Conservation (phyloP, 2,797 vertebrate genomes). For the Eulemur albifrons region DNA sequence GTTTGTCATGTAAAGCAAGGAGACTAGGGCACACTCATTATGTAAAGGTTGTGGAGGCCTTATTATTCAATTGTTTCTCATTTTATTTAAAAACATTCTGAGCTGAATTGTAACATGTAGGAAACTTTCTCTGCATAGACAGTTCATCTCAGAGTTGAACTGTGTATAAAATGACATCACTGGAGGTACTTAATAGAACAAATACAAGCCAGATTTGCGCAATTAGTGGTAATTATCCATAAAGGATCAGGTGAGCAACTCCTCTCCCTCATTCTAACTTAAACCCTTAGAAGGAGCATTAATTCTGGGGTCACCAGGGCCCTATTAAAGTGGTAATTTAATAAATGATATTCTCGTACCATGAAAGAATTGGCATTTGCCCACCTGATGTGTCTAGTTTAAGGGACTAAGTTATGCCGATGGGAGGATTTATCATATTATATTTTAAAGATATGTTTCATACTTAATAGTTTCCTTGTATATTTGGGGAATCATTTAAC, state of each 20-base stretch:
- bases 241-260: slow-evolving; percentile 34
- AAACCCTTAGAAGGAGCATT: slow-evolving; percentile 40
- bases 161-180: not conserved
- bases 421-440: slow-evolving; percentile 25
- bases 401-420: slow-evolving; percentile 1
- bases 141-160: not conserved
- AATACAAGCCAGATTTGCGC: slow-evolving; percentile 3
- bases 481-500: slow-evolving; percentile 1
- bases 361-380: slow-evolving; percentile 40
- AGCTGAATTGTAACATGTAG: not conserved
- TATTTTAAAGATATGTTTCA: slow-evolving; percentile 38
- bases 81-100: slow-evolving; percentile 32
- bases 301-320: not conserved
- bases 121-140: not conserved
- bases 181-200: not conserved
- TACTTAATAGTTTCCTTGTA: slow-evolving; percentile 43
- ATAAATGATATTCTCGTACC: slow-evolving; percentile 26
- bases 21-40: not conserved
- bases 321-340: slow-evolving; percentile 41
- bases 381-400: slow-evolving; percentile 10
- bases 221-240: slow-evolving; percentile 1
- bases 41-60: not conserved
- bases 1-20: not conserved
- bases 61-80: not conserved
- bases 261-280: slow-evolving; percentile 8